Evolutionary conservation across 2,888 invertebrate species (phyloP).

Genomic region (Plemyria rubiginata): DNA sequence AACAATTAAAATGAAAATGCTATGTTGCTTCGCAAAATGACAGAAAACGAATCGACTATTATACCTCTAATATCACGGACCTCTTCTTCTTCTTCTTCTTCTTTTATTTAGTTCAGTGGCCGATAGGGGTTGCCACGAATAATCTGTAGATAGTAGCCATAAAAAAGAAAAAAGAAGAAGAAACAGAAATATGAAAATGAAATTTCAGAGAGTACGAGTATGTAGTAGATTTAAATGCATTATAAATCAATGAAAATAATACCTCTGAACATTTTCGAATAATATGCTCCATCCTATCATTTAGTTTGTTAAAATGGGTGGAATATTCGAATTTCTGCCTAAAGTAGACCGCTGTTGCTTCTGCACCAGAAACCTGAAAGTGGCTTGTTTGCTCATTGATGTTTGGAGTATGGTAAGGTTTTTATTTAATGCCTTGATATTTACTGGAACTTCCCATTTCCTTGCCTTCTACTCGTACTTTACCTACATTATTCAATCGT

Average conservation of each 20-base stretch:
- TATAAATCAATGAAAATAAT: not conserved
- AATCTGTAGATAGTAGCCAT: no score
- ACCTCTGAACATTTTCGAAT: not conserved
- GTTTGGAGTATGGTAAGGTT: slow-evolving; percentile 52
- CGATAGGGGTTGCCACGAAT: no score
- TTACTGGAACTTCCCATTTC: not conserved
- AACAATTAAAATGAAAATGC: no score
- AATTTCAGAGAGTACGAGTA: no score
- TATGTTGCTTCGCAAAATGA: no score
- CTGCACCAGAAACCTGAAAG: slow-evolving; percentile 53
- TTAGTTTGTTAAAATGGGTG: slow-evolving; percentile 26
- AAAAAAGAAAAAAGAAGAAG: not conserved
- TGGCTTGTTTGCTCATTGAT: slow-evolving; percentile 47
- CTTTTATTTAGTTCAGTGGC: no score
- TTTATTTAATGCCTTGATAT: not conserved
- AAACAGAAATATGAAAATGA: not conserved
- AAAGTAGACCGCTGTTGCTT: slow-evolving; percentile 53
- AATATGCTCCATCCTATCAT: slow-evolving; percentile 1
- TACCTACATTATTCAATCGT: no score
- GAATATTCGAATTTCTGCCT: slow-evolving; percentile 48
- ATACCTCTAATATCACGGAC: no score
- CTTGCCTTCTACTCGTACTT: no score
- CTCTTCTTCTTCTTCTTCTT: no score
- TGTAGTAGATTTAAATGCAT: no score
- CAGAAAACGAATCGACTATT: no score